phyloP scores from a whole-genome alignment of 2,888 invertebrate genomes.

The Yponomeuta evonymella region DNA sequence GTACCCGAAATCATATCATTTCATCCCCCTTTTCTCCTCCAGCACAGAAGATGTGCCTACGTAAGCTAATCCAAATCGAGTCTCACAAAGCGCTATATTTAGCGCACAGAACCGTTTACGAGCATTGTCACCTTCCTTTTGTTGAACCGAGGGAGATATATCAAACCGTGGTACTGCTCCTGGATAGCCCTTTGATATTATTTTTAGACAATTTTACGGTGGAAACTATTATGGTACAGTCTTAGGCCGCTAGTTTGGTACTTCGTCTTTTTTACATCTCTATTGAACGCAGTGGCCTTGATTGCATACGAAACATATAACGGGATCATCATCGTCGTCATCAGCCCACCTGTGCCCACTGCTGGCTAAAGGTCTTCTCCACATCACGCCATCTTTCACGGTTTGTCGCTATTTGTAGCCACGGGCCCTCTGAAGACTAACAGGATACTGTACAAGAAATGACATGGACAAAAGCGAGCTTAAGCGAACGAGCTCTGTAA shows the following conservation, averaged over 20 bases:
- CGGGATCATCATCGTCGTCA: no score
- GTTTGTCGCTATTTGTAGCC: no score
- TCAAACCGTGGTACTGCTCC: conserved; percentile 9
- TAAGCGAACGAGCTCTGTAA: no score
- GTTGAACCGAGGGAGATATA: conserved; percentile 26
- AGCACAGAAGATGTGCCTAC: background rate
- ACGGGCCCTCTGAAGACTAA: no score
- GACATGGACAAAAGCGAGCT: no score
- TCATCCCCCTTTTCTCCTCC: background rate
- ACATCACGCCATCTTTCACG: no score
- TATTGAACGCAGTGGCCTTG: no score
- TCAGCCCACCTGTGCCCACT: no score
- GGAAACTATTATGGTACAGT: conserved; percentile 4
- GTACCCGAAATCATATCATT: background rate
- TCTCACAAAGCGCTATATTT: conserved; percentile 34
- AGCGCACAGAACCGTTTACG: conserved; percentile 44
- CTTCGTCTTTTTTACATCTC: background rate
- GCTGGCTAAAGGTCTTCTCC: no score
- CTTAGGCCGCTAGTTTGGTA: background rate
- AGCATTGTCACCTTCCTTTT: conserved; percentile 52
- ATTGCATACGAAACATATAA: no score
- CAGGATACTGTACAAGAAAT: no score
- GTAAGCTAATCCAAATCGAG: background rate
- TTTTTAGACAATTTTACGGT: conserved; percentile 37
- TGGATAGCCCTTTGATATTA: conserved; percentile 42